Percentiles rank a stretch among this genome's conserved stretches.
Conservation (phyloP, 2,113 vertebrate species). For the Pavo muticus region DNA sequence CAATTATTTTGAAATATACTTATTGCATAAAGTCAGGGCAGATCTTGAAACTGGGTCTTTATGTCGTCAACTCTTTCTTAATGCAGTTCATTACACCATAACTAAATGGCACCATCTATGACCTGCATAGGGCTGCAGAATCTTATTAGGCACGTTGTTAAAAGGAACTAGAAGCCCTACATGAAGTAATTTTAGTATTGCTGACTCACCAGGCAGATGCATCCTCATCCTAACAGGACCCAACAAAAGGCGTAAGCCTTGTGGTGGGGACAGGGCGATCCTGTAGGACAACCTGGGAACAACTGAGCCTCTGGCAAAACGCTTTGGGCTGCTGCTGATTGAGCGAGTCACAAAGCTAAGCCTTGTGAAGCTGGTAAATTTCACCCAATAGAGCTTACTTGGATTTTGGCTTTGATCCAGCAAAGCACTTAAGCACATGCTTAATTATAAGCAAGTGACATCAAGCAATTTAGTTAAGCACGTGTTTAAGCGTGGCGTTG, state of each 20-base stretch:
- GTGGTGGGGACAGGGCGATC: not conserved
- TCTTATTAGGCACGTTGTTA: not conserved
- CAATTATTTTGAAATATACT: not conserved
- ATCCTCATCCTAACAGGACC: not conserved
- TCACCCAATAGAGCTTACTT: slow-evolving; percentile 20
- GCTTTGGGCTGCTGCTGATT: not conserved
- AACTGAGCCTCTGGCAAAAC: slow-evolving; percentile 18
- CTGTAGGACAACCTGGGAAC: slow-evolving; percentile 51
- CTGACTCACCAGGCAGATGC: slow-evolving; percentile 28
- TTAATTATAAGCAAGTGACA: slow-evolving; percentile 65
- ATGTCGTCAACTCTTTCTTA: not conserved
- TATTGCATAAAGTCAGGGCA: not conserved
- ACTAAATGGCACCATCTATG: not conserved
- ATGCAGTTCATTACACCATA: not conserved
- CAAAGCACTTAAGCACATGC: slow-evolving; percentile 48
- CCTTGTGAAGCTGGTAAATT: slow-evolving; percentile 16
- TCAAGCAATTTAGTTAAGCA: not conserved
- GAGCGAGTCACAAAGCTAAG: slow-evolving; percentile 41
- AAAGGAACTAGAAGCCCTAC: not conserved
- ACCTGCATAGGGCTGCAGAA: not conserved
- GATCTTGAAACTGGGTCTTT: not conserved
- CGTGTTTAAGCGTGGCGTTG: not conserved
- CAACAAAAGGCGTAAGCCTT: not conserved
- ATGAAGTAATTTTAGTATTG: not conserved
- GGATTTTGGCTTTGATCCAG: slow-evolving; percentile 43